These are phyloP conservation scores for Semaprochilodus insignis DNA, from an alignment of 2,797 vertebrate genomes.

Conservation along the genomic window DNA sequence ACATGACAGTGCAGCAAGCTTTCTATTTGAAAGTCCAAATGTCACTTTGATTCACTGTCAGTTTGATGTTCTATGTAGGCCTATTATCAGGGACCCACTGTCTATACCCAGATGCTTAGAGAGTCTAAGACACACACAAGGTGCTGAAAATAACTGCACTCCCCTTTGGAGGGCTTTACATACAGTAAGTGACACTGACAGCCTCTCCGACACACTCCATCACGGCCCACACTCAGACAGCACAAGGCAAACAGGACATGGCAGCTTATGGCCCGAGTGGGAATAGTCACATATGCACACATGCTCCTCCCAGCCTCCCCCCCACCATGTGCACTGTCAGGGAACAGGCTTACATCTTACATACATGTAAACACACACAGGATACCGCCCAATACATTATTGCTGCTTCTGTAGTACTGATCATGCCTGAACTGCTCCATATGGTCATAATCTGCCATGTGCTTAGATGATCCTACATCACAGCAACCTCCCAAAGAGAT, in stretches of 20 bases:
- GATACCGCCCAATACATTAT: background rate
- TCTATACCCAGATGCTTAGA: conserved; percentile 24
- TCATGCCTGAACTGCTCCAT: background rate
- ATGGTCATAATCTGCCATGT: background rate
- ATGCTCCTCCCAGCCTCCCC: background rate
- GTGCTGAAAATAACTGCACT: conserved; percentile 29
- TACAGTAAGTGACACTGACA: conserved; percentile 25
- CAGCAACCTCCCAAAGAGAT: background rate
- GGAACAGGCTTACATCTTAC: background rate
- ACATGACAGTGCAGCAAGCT: background rate
- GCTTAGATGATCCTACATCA: background rate
- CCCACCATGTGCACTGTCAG: background rate
- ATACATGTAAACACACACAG: conserved; percentile 12
- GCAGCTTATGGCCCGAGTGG: background rate
- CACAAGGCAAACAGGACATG: background rate
- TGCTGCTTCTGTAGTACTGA: background rate
- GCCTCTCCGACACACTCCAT: conserved; percentile 1
- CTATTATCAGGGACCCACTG: background rate
- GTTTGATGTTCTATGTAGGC: background rate
- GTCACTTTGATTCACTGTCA: conserved; percentile 24
- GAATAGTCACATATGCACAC: conserved; percentile 5
- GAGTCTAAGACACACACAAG: conserved; percentile 1
- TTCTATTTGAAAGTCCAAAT: background rate
- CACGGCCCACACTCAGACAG: conserved; percentile 15
- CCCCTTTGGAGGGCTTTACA: conserved; percentile 6